Evolutionary conservation across 2,888 invertebrate species (phyloP).

Genomic region (Atethmia centrago): DNA sequence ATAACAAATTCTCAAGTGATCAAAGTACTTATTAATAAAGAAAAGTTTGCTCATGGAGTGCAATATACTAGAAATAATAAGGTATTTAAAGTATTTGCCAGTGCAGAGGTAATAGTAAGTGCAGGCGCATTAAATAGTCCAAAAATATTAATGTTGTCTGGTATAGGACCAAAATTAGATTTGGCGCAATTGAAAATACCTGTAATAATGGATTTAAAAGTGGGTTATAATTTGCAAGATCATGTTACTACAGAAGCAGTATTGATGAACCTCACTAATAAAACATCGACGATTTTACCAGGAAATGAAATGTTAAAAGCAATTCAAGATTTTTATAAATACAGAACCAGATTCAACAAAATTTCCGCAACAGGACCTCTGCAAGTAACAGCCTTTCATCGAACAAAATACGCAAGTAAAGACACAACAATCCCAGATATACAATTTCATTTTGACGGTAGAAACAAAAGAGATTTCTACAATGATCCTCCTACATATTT

Average conservation of each 20-base stretch:
- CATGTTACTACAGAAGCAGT: constrained; percentile 91
- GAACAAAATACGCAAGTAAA: constrained; percentile 89
- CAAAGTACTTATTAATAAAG: constrained; percentile 88
- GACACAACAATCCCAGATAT: constrained; percentile 91
- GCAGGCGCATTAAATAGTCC: constrained; percentile 91
- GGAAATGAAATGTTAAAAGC: constrained; percentile 78
- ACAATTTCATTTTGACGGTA: constrained; percentile 91
- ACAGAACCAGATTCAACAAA: constrained; percentile 79
- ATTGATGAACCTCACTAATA: constrained; percentile 88
- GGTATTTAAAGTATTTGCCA: constrained; percentile 76
- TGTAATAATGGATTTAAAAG: constrained; percentile 91
- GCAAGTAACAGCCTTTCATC: constrained; percentile 90
- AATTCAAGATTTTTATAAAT: constrained; percentile 80
- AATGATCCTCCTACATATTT: constrained; percentile 88
- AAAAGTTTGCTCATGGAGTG: constrained; percentile 76
- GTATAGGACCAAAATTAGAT: constrained; percentile 91
- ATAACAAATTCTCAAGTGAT: constrained; percentile 88
- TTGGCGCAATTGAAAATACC: constrained; percentile 85
- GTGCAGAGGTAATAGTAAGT: constrained; percentile 91
- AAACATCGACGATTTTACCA: constrained; percentile 84
- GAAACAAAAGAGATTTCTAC: constrained; percentile 89
- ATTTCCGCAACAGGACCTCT: constrained; percentile 90
- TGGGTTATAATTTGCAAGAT: constrained; percentile 94
- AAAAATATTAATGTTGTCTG: constrained; percentile 91
- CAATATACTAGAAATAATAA: constrained; percentile 74